These are phyloP conservation scores for Saccostrea cuccullata DNA, from an alignment of 1,140 invertebrate species.

Conservation along the genomic window DNA sequence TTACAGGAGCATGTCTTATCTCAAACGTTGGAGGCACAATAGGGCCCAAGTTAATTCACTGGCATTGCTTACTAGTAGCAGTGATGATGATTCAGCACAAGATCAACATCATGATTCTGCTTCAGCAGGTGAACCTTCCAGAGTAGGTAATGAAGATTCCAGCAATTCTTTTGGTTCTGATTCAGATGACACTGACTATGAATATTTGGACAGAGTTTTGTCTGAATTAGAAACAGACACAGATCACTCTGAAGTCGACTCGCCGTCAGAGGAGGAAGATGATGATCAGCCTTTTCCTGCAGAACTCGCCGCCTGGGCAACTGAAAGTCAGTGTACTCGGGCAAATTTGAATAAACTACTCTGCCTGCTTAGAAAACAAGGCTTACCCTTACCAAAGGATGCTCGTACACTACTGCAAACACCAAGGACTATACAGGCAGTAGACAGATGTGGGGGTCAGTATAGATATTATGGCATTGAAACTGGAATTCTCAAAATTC, in stretches of 20 bases:
- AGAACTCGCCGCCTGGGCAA: slow-evolving; percentile 38
- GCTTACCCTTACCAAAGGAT: slow-evolving; percentile 30
- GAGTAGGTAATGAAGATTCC: too few relatives aligned
- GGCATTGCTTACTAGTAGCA: too few relatives aligned
- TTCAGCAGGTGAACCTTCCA: too few relatives aligned
- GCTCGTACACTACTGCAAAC: slow-evolving; percentile 16
- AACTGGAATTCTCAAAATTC: slow-evolving; percentile 34
- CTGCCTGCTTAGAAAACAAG: not conserved
- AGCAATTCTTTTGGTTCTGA: too few relatives aligned
- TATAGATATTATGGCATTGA: slow-evolving; percentile 25
- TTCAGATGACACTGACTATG: too few relatives aligned
- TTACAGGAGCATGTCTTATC: too few relatives aligned
- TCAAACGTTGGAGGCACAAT: too few relatives aligned
- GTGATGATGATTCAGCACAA: too few relatives aligned
- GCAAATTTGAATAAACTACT: not conserved
- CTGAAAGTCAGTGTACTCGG: not conserved
- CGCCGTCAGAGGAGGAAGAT: not conserved
- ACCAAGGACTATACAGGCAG: not conserved
- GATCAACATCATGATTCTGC: too few relatives aligned
- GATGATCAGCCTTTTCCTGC: not conserved
- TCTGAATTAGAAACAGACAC: too few relatives aligned
- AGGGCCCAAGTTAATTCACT: too few relatives aligned
- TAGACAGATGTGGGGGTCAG: slow-evolving; percentile 19
- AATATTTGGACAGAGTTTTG: too few relatives aligned
- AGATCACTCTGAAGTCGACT: not conserved